phyloP scores from a whole-genome alignment of 2,797 vertebrate species.

The Scleropages formosus region DNA sequence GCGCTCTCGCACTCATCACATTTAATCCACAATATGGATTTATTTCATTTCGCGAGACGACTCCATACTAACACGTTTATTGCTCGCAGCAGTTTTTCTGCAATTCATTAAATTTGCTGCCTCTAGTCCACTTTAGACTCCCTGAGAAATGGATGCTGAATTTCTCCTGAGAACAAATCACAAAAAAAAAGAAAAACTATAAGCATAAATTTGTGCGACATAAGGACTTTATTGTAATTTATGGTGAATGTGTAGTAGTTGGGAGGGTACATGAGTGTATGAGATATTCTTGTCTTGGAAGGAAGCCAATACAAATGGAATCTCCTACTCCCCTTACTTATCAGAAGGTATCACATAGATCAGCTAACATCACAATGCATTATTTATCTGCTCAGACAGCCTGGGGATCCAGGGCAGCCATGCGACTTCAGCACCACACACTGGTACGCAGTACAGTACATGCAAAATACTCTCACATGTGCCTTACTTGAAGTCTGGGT shows the following conservation, averaged over 20 bases:
- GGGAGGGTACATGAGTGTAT: background rate
- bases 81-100: background rate
- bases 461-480: background rate
- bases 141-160: background rate
- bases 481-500: no score
- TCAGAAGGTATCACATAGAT: slow-evolving; percentile 16
- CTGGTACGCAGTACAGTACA: background rate
- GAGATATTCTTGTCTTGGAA: background rate
- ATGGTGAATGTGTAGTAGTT: background rate
- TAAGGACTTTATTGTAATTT: background rate
- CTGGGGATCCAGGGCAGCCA: slow-evolving; percentile 2
- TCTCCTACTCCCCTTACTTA: background rate
- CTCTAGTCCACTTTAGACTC: background rate
- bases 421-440: slow-evolving; percentile 13
- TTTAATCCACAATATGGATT: background rate
- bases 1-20: slow-evolving; percentile 7
- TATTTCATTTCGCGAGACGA: background rate
- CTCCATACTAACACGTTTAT: background rate
- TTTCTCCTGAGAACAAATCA: background rate
- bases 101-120: background rate
- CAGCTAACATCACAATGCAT: slow-evolving; percentile 5
- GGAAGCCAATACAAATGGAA: slow-evolving; percentile 23
- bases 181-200: background rate
- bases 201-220: background rate
- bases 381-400: slow-evolving; percentile 10